Evolutionary conservation across 2,888 invertebrate species (phyloP), one percentile per base, ranked within the genome.

Genomic region (Pegoplata infirma): DNA sequence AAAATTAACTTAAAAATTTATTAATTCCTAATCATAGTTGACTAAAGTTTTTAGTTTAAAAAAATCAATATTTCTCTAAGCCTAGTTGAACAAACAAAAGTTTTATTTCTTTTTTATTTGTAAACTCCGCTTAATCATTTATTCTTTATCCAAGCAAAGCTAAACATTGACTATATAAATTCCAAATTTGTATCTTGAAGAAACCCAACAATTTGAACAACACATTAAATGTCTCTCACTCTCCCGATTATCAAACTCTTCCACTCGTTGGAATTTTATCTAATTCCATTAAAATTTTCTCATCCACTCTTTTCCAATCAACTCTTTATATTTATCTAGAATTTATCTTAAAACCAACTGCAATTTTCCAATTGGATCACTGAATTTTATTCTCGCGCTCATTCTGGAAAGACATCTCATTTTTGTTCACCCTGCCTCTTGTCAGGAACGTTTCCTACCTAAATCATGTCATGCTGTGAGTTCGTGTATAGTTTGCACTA

Each of bases 401-500:
- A 46, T 7, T 21, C n/a, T n/a, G n/a, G n/a, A 5, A 1, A 40
- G 5, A 25, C 25, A 53, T 12, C 32, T 63, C 44, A 3, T 12
- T 10, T 44, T n/a, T n/a, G n/a, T n/a, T 32, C 0, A 0, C 28
- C 32, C 17, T 53, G 12, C 40, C 23, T n/a, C 21, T 16, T 14
- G 47, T 7, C 14, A n/a, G 1, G 2, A 6, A 5, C n/a, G n/a
- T n/a, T n/a, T n/a, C 21, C 44, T 0, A 63, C 51, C 19, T 61
- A 66, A 75, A 75, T 67, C 79, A 79, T 63, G 75, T 79, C 75
- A 79, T 56, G 71, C 67, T 58, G 49, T 72, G 67, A 79, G 56
- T 71, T 79, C 79, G 79, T 79, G 79, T 75, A 72, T 67, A 75
- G 63, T 79, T 79, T 79, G 79, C 79, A 79, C 79, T 72, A 79